Evolutionary conservation across 2,888 invertebrate genomes (phyloP), one percentile per base, ranked within the genome.

Genomic region (Cerastis rubricosa): DNA sequence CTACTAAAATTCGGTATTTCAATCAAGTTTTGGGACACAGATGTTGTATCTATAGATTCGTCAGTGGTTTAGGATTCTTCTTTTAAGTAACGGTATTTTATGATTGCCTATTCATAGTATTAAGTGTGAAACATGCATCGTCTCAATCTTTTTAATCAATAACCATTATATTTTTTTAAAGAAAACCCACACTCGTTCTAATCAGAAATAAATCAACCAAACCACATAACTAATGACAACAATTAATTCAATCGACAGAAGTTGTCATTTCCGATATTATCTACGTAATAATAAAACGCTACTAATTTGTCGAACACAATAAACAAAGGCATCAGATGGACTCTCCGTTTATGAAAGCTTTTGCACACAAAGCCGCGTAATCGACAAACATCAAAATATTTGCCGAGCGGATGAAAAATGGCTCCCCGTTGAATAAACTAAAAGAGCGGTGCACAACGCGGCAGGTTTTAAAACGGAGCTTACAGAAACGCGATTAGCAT

Each of bases 301-400:
- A 74, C 87, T 89, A 91, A 90, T 91, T 90, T 90, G 89, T 85
- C 80, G 81, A 89, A 88, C 81, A 84, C 83, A 87, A 85, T 88
- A 89, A 87, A 91, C 85, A 89, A 88, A 81, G 86, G 88, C 89
- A 91, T 92, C 92, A 91, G 89, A 90, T 92, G 93, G 83, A 88
- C 79, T 86, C 86, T 84, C 82, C 75, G 85, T 78, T 85, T 89
- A 88, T 92, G 87, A 93, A 91, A 89, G 87, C 91, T 86, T 88
- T 90, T 88, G 89, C 83, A 91, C 87, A 91, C 90, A 92, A 91
- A 91, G 87, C 87, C 80, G 87, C 84, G 83, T 85, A 91, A 90
- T 91, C 91, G 92, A 93, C 91, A 91, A 92, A 93, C 91, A 94
- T 96, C 96, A 96, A 92, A 96, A 96, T 96, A 96, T 96, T 96